phyloP scores from a whole-genome alignment of 2,113 vertebrate genomes.

The Melanocharis versteri region DNA sequence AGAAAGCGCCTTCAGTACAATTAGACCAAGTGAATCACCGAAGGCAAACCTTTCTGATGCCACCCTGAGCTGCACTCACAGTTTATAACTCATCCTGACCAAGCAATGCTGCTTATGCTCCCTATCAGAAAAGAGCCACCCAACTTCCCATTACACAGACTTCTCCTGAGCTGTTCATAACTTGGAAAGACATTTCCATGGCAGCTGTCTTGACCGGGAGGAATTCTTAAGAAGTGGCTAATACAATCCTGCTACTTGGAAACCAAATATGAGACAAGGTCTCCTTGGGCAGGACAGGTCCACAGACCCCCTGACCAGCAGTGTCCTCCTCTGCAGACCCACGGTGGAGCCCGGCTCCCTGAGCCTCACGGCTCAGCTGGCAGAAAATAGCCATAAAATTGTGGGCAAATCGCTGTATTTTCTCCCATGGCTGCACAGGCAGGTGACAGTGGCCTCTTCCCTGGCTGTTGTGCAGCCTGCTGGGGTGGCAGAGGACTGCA shows the following conservation, averaged over 20 bases:
- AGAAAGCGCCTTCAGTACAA: background rate
- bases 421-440: background rate
- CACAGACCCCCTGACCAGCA: background rate
- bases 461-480: background rate
- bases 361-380: background rate
- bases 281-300: background rate
- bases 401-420: background rate
- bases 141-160: background rate
- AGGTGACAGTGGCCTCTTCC: background rate
- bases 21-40: background rate
- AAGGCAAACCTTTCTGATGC: background rate
- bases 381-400: background rate
- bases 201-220: background rate
- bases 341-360: background rate
- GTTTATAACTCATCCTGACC: background rate
- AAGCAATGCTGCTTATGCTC: background rate
- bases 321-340: background rate
- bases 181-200: background rate
- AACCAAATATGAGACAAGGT: background rate
- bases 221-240: background rate
- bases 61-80: background rate
- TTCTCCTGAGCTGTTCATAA: background rate
- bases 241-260: background rate
- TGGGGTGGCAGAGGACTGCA: background rate
- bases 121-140: background rate